Percentiles rank a stretch among this genome's conserved stretches.
Evolutionary conservation across 2,888 invertebrate genomes (phyloP).

Genomic region (Drosophila mayaguana): DNA sequence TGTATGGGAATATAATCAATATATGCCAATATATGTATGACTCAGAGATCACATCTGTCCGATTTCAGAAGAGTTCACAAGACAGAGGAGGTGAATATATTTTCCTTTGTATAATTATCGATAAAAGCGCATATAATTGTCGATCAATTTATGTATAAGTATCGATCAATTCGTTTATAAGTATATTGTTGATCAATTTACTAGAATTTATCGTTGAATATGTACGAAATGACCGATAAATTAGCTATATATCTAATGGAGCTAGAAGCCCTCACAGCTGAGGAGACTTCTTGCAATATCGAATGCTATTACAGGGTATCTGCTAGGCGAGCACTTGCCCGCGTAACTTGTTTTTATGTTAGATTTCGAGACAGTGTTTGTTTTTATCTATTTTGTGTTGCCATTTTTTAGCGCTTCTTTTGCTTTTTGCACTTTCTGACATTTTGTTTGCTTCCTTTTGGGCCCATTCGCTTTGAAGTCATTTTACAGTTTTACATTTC

Average conservation of each 20-base stretch:
- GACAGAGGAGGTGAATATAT: too few species aligned
- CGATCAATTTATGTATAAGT: neutral
- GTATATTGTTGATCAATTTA: neutral
- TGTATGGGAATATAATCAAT: too few species aligned
- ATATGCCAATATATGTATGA: too few species aligned
- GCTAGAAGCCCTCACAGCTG: too few species aligned
- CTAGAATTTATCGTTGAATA: neutral
- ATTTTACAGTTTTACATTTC: conserved; percentile 46
- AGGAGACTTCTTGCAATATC: neutral
- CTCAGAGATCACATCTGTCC: too few species aligned
- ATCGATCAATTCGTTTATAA: neutral
- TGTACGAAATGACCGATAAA: too few species aligned
- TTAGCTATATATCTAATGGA: too few species aligned
- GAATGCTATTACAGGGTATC: neutral
- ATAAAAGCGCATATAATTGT: too few species aligned
- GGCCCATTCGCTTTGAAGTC: conserved; percentile 68
- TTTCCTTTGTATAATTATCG: too few species aligned
- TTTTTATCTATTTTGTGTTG: conserved; percentile 1
- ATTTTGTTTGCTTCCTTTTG: conserved; percentile 41
- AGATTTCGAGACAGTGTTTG: neutral
- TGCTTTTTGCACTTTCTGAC: conserved; percentile 45
- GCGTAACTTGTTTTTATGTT: neutral
- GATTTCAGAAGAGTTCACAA: too few species aligned
- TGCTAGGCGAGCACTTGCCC: neutral
- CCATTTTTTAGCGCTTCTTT: conserved; percentile 9